Evolutionary conservation across 2,113 vertebrate genomes (phyloP).

Genomic region (Oxygymnocypris stewartii): DNA sequence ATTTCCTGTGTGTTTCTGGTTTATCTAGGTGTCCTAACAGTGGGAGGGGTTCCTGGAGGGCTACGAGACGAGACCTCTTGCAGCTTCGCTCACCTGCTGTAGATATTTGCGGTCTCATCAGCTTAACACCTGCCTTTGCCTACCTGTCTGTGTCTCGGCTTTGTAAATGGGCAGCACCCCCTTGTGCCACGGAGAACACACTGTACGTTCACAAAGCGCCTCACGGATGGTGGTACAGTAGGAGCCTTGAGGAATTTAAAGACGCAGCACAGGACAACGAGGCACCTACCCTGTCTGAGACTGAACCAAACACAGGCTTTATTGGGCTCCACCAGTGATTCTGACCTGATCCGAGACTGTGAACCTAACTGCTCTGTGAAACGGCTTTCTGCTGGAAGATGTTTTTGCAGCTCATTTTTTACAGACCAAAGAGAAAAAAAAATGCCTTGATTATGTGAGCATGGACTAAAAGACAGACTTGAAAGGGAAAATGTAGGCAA

Average conservation of each 20-base stretch:
- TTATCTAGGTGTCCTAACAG: conserved; percentile 91
- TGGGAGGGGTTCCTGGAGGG: conserved; percentile 73
- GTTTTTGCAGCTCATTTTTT: conserved; percentile 89
- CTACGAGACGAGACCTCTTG: conserved; percentile 69
- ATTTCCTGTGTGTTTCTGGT: conserved; percentile 68
- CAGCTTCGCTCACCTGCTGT: conserved; percentile 70
- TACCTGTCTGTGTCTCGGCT: conserved; percentile 74
- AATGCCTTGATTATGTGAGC: conserved; percentile 64
- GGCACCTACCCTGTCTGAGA: conserved; percentile 10
- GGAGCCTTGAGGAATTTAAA: conserved; percentile 51
- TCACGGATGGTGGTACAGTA: conserved; percentile 59
- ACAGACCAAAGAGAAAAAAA: conserved; percentile 93
- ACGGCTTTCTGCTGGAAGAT: conserved; percentile 89
- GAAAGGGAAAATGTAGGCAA: not conserved
- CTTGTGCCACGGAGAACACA: conserved; percentile 71
- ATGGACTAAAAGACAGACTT: conserved; percentile 64
- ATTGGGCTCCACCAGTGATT: conserved; percentile 63
- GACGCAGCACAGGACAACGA: not conserved
- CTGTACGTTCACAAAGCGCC: conserved; percentile 61
- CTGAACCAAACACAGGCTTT: conserved; percentile 24
- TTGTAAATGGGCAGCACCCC: conserved; percentile 75
- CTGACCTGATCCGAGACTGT: conserved; percentile 69
- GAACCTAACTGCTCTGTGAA: conserved; percentile 73
- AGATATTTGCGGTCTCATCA: conserved; percentile 75
- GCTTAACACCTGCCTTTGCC: conserved; percentile 71